Evolutionary conservation across 92 coral and sea anemone genomes (phyloP).

Genomic region (Desmophyllum pertusum): DNA sequence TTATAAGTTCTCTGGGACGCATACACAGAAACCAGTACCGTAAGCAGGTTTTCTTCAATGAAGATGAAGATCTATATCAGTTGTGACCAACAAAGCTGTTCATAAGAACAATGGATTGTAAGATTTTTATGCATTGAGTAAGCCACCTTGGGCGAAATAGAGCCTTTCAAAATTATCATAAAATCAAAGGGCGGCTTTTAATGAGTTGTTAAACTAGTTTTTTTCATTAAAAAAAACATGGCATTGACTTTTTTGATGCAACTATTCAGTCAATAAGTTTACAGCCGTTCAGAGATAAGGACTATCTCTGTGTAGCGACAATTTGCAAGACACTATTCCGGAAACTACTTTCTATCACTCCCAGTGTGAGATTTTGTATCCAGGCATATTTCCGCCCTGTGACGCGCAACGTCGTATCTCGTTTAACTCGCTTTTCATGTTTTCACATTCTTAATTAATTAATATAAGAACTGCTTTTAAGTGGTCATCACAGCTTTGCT

Average conservation of each 20-base stretch:
- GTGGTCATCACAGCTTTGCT: not conserved
- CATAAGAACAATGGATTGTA: not conserved
- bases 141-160: not conserved
- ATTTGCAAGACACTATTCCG: not conserved
- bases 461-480: not conserved
- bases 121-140: not conserved
- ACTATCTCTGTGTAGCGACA: not conserved
- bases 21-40: not conserved
- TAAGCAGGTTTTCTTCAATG: not conserved
- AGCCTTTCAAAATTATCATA: not conserved
- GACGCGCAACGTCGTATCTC: not conserved
- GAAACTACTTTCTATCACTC: not conserved
- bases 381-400: not conserved
- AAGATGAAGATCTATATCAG: not conserved
- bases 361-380: not conserved
- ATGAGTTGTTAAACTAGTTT: not conserved
- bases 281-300: not conserved
- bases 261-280: not conserved
- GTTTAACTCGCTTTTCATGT: not conserved
- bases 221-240: not conserved
- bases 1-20: not conserved
- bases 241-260: not conserved
- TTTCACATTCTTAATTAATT: not conserved
- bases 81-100: not conserved
- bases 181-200: not conserved